A percentile compares a stretch with the other conserved stretches of the same genome.
Evolutionary conservation across 2,888 invertebrate species (phyloP).

Genomic region (Agrypnus murinus): DNA sequence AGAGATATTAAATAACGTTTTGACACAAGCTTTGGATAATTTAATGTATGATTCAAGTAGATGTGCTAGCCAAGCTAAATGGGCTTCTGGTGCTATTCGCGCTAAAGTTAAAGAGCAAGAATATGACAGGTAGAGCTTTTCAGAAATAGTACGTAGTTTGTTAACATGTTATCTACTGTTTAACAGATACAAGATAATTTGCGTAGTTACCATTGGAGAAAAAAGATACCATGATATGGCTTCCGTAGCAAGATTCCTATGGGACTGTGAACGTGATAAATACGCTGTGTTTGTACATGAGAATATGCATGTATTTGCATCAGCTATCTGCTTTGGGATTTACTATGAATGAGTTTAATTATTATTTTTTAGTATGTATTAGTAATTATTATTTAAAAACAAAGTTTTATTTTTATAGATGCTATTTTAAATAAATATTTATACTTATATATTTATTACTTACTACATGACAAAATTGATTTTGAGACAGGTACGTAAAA

Average conservation of each 20-base stretch:
- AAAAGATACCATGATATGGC: slow-evolving; percentile 79
- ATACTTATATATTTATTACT: no score
- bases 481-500: no score
- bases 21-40: slow-evolving; percentile 76
- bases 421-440: no score
- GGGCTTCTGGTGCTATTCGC: slow-evolving; percentile 76
- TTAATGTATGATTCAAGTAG: slow-evolving; percentile 77
- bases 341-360: slow-evolving; percentile 83
- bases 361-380: no score
- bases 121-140: slow-evolving; percentile 78
- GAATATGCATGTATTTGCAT: slow-evolving; percentile 78
- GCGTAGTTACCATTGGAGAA: slow-evolving; percentile 79
- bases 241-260: slow-evolving; percentile 78
- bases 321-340: slow-evolving; percentile 79
- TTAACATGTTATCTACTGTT: no score
- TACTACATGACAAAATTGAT: no score
- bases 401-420: no score
- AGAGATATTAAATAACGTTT: slow-evolving; percentile 75
- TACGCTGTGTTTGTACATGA: slow-evolving; percentile 77
- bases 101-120: slow-evolving; percentile 78
- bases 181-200: slow-evolving; percentile 79
- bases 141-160: no score
- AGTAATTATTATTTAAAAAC: no score
- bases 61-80: slow-evolving; percentile 74
- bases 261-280: slow-evolving; percentile 80